These are phyloP conservation scores for Caenorhabditis japonica DNA, from an alignment of 2,888 invertebrate species.

Conservation along the genomic window DNA sequence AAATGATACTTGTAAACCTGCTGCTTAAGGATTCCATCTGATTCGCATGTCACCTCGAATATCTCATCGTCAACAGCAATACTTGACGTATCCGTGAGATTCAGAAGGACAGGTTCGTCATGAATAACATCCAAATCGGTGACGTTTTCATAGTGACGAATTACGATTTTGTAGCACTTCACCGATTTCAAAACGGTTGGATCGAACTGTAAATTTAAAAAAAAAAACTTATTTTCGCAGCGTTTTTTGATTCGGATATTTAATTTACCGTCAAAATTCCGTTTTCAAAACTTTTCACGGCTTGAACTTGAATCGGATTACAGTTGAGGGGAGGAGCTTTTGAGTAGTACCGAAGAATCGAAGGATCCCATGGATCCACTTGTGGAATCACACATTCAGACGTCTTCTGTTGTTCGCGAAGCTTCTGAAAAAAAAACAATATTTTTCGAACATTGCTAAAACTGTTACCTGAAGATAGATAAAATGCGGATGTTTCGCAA, in stretches of 20 bases:
- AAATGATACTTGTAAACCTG: slow-evolving; percentile 48
- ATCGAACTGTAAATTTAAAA: slow-evolving; percentile 48
- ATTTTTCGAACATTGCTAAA: background rate
- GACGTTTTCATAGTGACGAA: slow-evolving; percentile 57
- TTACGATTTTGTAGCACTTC: slow-evolving; percentile 47
- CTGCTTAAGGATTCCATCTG: slow-evolving; percentile 12
- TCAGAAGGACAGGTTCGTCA: slow-evolving; percentile 29
- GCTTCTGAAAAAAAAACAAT: slow-evolving; percentile 21
- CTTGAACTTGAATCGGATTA: slow-evolving; percentile 36
- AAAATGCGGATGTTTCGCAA: slow-evolving; percentile 39
- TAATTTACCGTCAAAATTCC: slow-evolving; percentile 42
- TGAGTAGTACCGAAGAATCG: slow-evolving; percentile 59
- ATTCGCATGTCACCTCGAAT: slow-evolving; percentile 57
- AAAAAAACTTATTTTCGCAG: slow-evolving; percentile 1
- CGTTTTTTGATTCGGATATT: too few species aligned
- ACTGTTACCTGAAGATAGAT: slow-evolving; percentile 30
- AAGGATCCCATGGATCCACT: slow-evolving; percentile 68
- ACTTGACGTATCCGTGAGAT: slow-evolving; percentile 21
- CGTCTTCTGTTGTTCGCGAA: slow-evolving; percentile 24
- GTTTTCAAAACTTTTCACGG: slow-evolving; percentile 48
- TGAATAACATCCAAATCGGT: slow-evolving; percentile 57
- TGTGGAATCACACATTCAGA: slow-evolving; percentile 60
- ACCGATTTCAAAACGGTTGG: slow-evolving; percentile 11
- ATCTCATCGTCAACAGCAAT: slow-evolving; percentile 46
- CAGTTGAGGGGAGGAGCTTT: slow-evolving; percentile 59